A percentile compares a stretch with the other conserved stretches of the same genome.
These are phyloP conservation scores for Lomographa bimaculata DNA, from an alignment of 2,888 invertebrate species.

Conservation along the genomic window DNA sequence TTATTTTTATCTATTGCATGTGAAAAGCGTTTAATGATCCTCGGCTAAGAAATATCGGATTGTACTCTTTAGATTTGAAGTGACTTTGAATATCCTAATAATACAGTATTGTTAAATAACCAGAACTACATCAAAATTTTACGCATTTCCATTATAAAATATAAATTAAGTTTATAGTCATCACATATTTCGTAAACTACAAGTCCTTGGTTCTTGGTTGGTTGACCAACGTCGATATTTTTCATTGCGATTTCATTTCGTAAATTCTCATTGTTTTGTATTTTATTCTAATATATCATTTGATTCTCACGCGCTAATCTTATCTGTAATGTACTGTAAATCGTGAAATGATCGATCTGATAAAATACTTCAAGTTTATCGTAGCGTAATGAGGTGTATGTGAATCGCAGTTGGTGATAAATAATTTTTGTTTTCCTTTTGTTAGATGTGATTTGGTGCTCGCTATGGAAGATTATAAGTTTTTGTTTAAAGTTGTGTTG, in stretches of 20 bases:
- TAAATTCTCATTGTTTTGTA: slow-evolving; percentile 42
- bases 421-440: slow-evolving; percentile 40
- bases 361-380: slow-evolving; percentile 51
- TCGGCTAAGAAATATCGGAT: too few relatives aligned
- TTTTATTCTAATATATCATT: slow-evolving; percentile 22
- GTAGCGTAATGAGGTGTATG: slow-evolving; percentile 66
- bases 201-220: too few relatives aligned
- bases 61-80: too few relatives aligned
- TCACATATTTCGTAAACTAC: too few relatives aligned
- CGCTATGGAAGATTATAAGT: slow-evolving; percentile 98
- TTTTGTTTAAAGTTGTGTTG: slow-evolving; percentile 98
- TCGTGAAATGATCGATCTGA: slow-evolving; percentile 54
- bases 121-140: too few relatives aligned
- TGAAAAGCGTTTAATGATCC: too few relatives aligned
- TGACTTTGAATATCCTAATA: too few relatives aligned
- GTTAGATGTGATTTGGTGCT: slow-evolving; percentile 65
- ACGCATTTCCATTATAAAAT: too few relatives aligned
- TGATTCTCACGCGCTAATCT: slow-evolving; percentile 41
- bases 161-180: too few relatives aligned
- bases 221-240: slow-evolving; percentile 43
- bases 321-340: slow-evolving; percentile 62
- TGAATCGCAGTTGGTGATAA: slow-evolving; percentile 57
- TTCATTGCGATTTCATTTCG: slow-evolving; percentile 23
- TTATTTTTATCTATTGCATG: too few relatives aligned
- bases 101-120: too few relatives aligned